Conservation (phyloP, 2,888 invertebrate genomes). For the Acheta domesticus region DNA sequence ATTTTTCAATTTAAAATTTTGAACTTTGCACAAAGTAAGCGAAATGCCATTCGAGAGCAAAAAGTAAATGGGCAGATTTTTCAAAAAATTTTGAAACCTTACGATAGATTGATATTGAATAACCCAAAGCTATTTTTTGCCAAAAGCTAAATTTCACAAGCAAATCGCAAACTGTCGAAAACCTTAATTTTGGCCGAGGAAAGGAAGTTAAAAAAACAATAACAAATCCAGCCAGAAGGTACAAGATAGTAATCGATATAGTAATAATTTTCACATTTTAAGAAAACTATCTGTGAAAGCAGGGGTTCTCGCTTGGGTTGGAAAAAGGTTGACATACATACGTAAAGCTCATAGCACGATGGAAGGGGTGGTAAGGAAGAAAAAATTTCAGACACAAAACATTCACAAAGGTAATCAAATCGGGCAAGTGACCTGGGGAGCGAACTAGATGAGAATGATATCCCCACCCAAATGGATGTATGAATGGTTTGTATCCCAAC, state of each 20-base stretch:
- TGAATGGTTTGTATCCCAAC: background rate
- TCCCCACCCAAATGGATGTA: background rate
- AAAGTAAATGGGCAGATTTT: too few relatives aligned
- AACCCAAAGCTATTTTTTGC: background rate
- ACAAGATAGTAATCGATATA: too few relatives aligned
- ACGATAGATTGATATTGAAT: background rate
- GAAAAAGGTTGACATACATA: background rate
- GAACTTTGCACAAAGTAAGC: too few relatives aligned
- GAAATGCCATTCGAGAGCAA: too few relatives aligned
- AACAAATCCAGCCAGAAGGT: too few relatives aligned
- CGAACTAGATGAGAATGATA: background rate
- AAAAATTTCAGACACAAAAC: background rate
- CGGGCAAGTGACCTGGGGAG: background rate
- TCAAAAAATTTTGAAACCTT: too few relatives aligned
- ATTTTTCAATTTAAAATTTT: background rate
- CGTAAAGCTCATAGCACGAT: background rate
- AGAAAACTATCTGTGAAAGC: too few relatives aligned
- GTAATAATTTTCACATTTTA: background rate
- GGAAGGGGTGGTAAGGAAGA: background rate
- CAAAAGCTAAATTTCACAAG: too few relatives aligned
- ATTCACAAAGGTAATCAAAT: background rate
- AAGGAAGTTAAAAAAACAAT: background rate
- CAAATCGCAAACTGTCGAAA: background rate
- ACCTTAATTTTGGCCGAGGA: background rate
- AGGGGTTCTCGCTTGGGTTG: too few relatives aligned